These are phyloP conservation scores for Neogale vison DNA, from an alignment of 2,113 vertebrate species.

Conservation along the genomic window DNA sequence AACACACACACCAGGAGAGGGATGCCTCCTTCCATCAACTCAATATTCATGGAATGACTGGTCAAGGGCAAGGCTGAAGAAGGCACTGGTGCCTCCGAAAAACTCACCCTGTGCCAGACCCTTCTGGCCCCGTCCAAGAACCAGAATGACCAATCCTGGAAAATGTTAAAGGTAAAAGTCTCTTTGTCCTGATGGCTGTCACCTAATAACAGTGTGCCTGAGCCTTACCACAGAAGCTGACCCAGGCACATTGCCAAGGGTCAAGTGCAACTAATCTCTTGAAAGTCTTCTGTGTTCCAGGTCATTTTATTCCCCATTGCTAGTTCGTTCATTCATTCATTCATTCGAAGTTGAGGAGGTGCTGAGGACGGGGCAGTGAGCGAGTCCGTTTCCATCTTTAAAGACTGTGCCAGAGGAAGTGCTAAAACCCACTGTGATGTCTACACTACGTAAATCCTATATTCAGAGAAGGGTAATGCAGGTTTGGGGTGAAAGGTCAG, in stretches of 20 bases:
- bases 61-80: background rate
- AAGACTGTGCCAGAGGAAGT: background rate
- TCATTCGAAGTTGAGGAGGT: background rate
- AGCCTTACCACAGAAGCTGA: background rate
- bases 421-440: background rate
- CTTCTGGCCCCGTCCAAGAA: background rate
- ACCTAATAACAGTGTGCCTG: background rate
- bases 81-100: background rate
- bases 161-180: background rate
- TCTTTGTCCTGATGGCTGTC: background rate
- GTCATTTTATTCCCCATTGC: background rate
- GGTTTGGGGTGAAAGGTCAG: background rate
- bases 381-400: background rate
- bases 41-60: rapidly evolving
- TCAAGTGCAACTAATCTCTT: background rate
- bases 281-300: background rate
- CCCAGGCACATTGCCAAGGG: background rate
- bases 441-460: background rate
- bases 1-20: rapidly evolving
- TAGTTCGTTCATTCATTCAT: background rate
- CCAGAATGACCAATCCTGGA: background rate
- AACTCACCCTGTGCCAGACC: background rate
- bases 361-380: background rate
- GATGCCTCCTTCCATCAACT: background rate
- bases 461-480: background rate